phyloP scores from a whole-genome alignment of 1,140 invertebrate genomes.

The Pseudomyrmex flavicornis region DNA sequence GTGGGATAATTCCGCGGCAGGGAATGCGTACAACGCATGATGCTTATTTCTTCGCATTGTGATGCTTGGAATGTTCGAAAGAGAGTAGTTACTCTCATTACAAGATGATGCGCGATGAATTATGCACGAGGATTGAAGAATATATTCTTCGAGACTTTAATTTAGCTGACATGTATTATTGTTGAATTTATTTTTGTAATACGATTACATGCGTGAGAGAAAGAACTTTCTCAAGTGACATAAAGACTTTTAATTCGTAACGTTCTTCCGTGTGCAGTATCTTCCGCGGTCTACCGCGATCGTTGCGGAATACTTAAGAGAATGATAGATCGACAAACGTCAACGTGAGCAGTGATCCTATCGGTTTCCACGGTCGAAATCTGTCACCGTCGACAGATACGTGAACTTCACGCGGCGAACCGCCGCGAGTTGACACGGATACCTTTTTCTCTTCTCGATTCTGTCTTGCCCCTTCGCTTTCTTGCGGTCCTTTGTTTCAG shows the following conservation, averaged over 20 bases:
- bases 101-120: background rate
- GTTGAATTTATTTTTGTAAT: background rate
- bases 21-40: constrained; percentile 13
- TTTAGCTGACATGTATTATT: background rate
- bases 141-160: background rate
- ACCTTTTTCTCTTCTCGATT: constrained; percentile 56
- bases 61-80: constrained; percentile 19
- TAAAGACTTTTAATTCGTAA: too few relatives aligned
- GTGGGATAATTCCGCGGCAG: constrained; percentile 52
- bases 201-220: too few relatives aligned
- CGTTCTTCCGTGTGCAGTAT: background rate
- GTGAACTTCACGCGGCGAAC: constrained; percentile 53
- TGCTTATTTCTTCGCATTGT: background rate
- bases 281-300: constrained; percentile 17
- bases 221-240: too few relatives aligned
- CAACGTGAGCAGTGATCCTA: constrained; percentile 57
- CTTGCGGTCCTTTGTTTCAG: constrained; percentile 76
- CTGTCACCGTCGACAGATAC: constrained; percentile 74
- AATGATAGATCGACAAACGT: constrained; percentile 68
- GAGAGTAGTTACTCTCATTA: constrained; percentile 36
- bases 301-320: background rate
- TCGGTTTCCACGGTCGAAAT: constrained; percentile 68
- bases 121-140: background rate
- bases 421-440: constrained; percentile 61
- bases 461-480: constrained; percentile 19